phyloP scores from a whole-genome alignment of 1,140 invertebrate species.

The Trichomalopsis sarcophagae region DNA sequence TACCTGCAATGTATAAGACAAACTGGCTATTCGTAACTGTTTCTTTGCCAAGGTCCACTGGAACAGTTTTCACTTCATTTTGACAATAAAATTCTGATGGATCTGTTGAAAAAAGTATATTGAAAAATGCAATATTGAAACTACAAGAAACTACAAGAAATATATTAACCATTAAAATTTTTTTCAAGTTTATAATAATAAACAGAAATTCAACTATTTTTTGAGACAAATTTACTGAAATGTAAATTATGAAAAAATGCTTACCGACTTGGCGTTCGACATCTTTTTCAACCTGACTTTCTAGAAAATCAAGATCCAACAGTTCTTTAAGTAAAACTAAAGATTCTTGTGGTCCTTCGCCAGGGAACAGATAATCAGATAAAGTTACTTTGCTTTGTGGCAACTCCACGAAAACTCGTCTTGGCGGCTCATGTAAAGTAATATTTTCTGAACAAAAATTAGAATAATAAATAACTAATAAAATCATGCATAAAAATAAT shows the following conservation, averaged over 20 bases:
- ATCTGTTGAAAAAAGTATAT: slow-evolving; percentile 72
- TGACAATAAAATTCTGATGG: slow-evolving; percentile 80
- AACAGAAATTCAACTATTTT: not conserved
- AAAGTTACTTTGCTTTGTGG: slow-evolving; percentile 81
- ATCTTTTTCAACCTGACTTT: slow-evolving; percentile 80
- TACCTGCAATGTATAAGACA: slow-evolving; percentile 75
- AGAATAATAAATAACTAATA: slow-evolving; percentile 36
- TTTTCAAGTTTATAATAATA: slow-evolving; percentile 31
- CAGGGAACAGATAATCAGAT: slow-evolving; percentile 90
- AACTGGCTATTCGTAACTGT: slow-evolving; percentile 74
- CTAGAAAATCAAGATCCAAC: slow-evolving; percentile 82
- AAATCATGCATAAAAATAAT: slow-evolving; percentile 21
- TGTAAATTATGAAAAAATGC: slow-evolving; percentile 28
- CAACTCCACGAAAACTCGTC: slow-evolving; percentile 83
- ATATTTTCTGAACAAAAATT: slow-evolving; percentile 76
- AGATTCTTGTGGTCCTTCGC: slow-evolving; percentile 85
- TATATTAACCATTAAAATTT: not conserved
- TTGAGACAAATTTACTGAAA: slow-evolving; percentile 28
- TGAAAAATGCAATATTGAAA: not conserved
- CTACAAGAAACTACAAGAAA: not conserved
- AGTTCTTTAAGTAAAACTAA: slow-evolving; percentile 84
- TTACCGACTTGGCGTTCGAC: slow-evolving; percentile 79
- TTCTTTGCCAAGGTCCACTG: slow-evolving; percentile 73
- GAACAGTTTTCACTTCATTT: slow-evolving; percentile 73
- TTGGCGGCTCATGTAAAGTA: slow-evolving; percentile 86